These are phyloP conservation scores for Stegastes partitus DNA, from an alignment of 2,113 vertebrate species.

Conservation along the genomic window DNA sequence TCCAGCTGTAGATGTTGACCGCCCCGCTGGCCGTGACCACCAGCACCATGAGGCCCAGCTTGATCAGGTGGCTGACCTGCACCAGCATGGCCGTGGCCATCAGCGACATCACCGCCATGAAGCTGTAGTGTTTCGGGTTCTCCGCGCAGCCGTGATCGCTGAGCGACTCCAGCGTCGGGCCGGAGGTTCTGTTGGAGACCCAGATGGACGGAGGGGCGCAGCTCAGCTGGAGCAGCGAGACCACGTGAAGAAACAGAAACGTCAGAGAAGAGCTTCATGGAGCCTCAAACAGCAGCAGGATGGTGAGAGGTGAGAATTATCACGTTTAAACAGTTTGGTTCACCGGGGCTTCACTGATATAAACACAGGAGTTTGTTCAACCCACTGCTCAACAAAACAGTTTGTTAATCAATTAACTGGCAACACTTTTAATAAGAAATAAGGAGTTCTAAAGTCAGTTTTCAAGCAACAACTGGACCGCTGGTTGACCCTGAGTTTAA, in stretches of 20 bases:
- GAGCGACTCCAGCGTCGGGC: constrained; percentile 52
- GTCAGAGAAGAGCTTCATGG: not conserved
- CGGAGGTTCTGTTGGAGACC: constrained; percentile 79
- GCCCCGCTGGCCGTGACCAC: constrained; percentile 86
- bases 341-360: too few relatives aligned
- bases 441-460: too few relatives aligned
- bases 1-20: constrained; percentile 93
- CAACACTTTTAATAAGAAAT: too few relatives aligned
- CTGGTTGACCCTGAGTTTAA: too few relatives aligned
- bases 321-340: too few relatives aligned
- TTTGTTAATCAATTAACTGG: too few relatives aligned
- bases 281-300: too few relatives aligned
- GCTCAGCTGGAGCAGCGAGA: constrained; percentile 86
- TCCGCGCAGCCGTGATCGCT: constrained; percentile 83
- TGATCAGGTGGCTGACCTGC: constrained; percentile 96
- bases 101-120: constrained; percentile 90
- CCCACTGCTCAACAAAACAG: too few relatives aligned
- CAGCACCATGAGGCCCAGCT: constrained; percentile 93
- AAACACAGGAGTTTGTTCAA: too few relatives aligned
- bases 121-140: constrained; percentile 94
- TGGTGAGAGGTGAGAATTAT: too few relatives aligned
- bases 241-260: not conserved
- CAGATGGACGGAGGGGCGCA: constrained; percentile 84
- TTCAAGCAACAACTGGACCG: too few relatives aligned
- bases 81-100: constrained; percentile 93